These are phyloP conservation scores for Andrena chrysosceles DNA, from an alignment of 2,888 invertebrate species.

Conservation along the genomic window DNA sequence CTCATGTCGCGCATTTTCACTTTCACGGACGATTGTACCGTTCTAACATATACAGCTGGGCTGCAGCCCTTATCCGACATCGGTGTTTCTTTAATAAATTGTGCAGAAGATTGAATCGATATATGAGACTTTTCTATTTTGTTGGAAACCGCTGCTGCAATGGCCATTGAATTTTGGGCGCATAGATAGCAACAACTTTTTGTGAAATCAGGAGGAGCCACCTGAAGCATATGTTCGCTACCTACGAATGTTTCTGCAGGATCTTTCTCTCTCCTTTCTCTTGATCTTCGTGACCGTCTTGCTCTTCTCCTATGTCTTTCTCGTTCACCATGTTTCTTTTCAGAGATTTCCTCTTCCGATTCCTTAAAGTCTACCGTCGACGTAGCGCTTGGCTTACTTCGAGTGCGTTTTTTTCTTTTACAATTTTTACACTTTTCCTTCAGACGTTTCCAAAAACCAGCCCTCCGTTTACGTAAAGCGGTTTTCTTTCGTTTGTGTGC, in stretches of 20 bases:
- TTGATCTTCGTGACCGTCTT: background rate
- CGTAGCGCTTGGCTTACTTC: background rate
- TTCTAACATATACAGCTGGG: constrained; percentile 44
- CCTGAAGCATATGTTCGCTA: background rate
- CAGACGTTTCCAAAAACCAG: constrained; percentile 1
- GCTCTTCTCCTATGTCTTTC: background rate
- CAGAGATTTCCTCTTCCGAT: background rate
- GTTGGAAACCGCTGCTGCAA: constrained; percentile 46
- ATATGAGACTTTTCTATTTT: constrained; percentile 34
- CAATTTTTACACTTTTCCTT: constrained; percentile 27
- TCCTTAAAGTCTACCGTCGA: background rate
- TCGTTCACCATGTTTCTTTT: background rate
- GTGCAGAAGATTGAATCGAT: constrained; percentile 46
- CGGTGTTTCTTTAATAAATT: constrained; percentile 7
- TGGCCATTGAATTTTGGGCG: constrained; percentile 65
- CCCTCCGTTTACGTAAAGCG: background rate
- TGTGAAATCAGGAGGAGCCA: constrained; percentile 52
- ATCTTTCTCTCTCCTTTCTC: background rate
- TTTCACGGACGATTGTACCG: constrained; percentile 64
- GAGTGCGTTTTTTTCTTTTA: background rate
- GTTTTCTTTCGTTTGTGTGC: background rate
- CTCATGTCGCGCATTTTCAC: constrained; percentile 66
- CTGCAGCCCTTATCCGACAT: constrained; percentile 60
- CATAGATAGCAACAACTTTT: constrained; percentile 76
- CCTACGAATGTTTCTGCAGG: background rate